Base-by-base conservation (phyloP, 2,113 vertebrate genomes). In the Promerops cafer region DNA sequence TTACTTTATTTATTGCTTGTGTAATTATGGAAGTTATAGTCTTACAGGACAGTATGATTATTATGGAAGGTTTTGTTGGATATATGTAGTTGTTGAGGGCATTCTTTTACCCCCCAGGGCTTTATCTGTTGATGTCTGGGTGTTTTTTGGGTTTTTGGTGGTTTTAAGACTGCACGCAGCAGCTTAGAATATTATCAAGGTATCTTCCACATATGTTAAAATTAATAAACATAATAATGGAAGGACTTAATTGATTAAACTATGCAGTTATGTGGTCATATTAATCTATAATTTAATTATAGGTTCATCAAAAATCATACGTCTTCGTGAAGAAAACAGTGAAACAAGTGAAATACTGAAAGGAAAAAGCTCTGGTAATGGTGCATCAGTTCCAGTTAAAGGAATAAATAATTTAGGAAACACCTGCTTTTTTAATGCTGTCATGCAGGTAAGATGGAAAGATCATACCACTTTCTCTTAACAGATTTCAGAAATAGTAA, bases 371-470 rank as follows among this genome's bases (percentile, higher is more conserved):
- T 95, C 98, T 66, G 92, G 84, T 68, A 98, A 96, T 97, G 98
- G 94, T 97, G 92, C 98, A 50, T 96, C 98, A 40, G 95, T 98
- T 88, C 98, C 99, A 75, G 99, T 99, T 60, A 99, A 99, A 98
- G 99, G 99, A 98, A 99, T 99, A 95, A 99, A 97, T 77, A 99
- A 99, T 97, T 98, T 99, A 77, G 99, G 99, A 64, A 99, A 99
- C 97, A 99, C 99, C 7, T 99, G 99, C 97, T 99, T 99, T 98
- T 99, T 99, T 97, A 99, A 99, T 93, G 99, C 99, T 54, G 99
- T 99, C 35, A 99, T 99, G 98, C 99, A 99, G 99, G 99, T 99
- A 97, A 97, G 94, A 78, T 78, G 63, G 69, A 94, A 70, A 86
- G 54, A 82, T 68, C 37, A 15, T 70, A 28, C 35, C 65, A 35